These are phyloP conservation scores for Scaptomyza pallida DNA, from an alignment of 1,140 invertebrate genomes.

Conservation along the genomic window DNA sequence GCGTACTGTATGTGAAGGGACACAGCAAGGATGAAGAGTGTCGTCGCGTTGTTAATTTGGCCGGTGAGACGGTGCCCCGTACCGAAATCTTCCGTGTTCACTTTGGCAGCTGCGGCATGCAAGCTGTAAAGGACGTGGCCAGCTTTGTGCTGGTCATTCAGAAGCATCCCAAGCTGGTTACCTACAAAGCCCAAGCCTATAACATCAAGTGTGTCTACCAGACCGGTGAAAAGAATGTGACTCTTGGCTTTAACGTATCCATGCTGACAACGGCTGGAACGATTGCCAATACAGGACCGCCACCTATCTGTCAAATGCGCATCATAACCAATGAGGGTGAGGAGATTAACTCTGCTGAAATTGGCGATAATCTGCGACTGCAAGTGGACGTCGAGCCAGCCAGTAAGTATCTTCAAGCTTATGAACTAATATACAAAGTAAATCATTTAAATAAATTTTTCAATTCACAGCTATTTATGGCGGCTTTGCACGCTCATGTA, in stretches of 20 bases:
- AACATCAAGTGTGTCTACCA: conserved; percentile 97
- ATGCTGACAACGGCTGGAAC: conserved; percentile 97
- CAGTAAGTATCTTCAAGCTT: conserved; percentile 87
- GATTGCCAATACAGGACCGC: conserved; percentile 97
- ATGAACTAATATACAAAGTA: too few species aligned
- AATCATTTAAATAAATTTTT: neutral
- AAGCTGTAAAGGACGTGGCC: conserved; percentile 95
- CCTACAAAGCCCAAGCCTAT: conserved; percentile 96
- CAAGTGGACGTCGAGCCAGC: conserved; percentile 97
- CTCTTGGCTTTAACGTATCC: conserved; percentile 96
- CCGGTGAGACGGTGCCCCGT: conserved; percentile 87
- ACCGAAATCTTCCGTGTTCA: conserved; percentile 95
- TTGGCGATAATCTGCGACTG: conserved; percentile 95
- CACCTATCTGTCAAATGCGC: conserved; percentile 95
- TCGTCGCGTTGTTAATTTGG: conserved; percentile 90
- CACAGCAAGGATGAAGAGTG: conserved; percentile 96
- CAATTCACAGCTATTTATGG: conserved; percentile 92
- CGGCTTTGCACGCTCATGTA: conserved; percentile 95
- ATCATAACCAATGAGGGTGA: conserved; percentile 94
- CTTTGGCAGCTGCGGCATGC: conserved; percentile 95
- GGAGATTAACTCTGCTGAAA: conserved; percentile 95
- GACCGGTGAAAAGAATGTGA: conserved; percentile 96
- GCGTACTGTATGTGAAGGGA: conserved; percentile 96
- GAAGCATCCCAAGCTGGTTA: conserved; percentile 97
- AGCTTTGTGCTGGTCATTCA: conserved; percentile 97